Evolutionary conservation across 37 sponge, comb jelly and placozoan genomes (phyloP).

Genomic region (Ianthella basta): DNA sequence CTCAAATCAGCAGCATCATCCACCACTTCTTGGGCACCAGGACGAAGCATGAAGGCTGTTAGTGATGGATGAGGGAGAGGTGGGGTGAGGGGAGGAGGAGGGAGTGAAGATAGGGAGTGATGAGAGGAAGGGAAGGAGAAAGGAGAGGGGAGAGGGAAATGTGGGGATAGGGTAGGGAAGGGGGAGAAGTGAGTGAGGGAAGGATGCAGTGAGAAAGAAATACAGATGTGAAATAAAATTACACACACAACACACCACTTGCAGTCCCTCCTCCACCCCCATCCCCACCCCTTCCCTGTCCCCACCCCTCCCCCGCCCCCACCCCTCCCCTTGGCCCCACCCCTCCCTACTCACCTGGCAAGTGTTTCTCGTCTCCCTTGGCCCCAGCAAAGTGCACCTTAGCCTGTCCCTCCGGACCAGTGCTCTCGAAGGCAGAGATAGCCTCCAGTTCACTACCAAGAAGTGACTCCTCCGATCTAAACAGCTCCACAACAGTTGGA

Average conservation of each 20-base stretch:
- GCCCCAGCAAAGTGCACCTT: slow-evolving; percentile 7
- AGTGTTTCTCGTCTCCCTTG: slow-evolving; percentile 1
- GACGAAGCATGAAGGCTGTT: slow-evolving; percentile 54
- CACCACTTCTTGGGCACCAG: slow-evolving; percentile 63
- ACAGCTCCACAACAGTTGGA: slow-evolving; percentile 22
- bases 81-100: not conserved
- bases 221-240: too few relatives aligned
- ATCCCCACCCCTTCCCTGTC: too few relatives aligned
- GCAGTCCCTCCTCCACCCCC: too few relatives aligned
- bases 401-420: not conserved
- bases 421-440: slow-evolving; percentile 34
- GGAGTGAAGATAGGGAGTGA: too few relatives aligned
- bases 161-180: too few relatives aligned
- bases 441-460: slow-evolving; percentile 45
- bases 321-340: too few relatives aligned
- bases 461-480: slow-evolving; percentile 39
- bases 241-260: too few relatives aligned
- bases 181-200: too few relatives aligned
- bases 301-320: too few relatives aligned
- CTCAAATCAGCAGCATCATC: slow-evolving; percentile 59
- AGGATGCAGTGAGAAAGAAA: too few relatives aligned
- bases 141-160: too few relatives aligned
- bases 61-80: not conserved
- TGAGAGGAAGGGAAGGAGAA: too few relatives aligned
- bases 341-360: slow-evolving; percentile 1